These are phyloP conservation scores for Ooceraea biroi DNA, from an alignment of 1,140 invertebrate genomes.

Conservation along the genomic window DNA sequence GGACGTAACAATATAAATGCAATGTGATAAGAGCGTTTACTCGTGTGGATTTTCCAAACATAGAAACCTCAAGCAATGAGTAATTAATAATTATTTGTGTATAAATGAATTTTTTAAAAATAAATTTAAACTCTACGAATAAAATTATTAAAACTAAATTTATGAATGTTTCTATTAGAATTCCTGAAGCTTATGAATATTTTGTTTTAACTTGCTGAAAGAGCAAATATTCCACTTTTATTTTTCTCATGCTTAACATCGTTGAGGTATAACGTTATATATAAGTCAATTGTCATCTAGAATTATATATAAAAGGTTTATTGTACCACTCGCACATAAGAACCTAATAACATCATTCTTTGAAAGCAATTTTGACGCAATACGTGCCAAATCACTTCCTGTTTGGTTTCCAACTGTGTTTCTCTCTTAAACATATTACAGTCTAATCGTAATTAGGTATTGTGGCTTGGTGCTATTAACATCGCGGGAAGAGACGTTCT, in stretches of 20 bases:
- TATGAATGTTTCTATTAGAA: background rate
- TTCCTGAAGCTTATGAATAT: background rate
- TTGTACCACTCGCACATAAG: too few species aligned
- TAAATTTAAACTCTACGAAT: too few species aligned
- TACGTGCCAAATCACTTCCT: background rate
- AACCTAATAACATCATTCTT: background rate
- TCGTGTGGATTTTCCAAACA: too few species aligned
- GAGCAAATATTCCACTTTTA: background rate
- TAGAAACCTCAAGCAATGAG: too few species aligned
- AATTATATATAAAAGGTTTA: too few species aligned
- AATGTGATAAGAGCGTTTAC: too few species aligned
- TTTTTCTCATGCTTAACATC: background rate
- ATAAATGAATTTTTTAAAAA: too few species aligned
- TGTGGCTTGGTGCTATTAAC: slow-evolving; percentile 30
- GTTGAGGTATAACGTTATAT: too few species aligned
- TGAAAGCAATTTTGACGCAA: background rate
- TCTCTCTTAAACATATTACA: slow-evolving; percentile 25
- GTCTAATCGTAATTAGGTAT: slow-evolving; percentile 55
- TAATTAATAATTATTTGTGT: too few species aligned
- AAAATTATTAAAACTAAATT: background rate
- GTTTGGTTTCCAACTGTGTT: background rate
- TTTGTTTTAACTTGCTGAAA: background rate
- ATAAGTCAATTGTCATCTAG: too few species aligned
- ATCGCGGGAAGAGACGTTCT: slow-evolving; percentile 1
- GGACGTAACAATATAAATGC: too few species aligned